Evolutionary conservation across 2,113 vertebrate species (phyloP).

Genomic region (Ophthalmolycus amberensis): DNA sequence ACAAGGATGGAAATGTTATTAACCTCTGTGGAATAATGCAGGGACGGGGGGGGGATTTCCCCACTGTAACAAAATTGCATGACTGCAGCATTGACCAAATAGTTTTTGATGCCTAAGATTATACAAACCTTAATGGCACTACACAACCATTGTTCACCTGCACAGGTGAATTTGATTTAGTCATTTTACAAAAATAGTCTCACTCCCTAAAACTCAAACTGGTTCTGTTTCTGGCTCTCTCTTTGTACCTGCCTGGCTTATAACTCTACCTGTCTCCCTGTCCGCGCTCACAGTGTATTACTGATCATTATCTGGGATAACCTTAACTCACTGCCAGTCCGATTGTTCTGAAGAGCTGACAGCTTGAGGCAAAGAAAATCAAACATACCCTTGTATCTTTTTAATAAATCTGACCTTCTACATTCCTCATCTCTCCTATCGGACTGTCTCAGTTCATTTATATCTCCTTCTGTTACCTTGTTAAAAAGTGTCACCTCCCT

Average conservation of each 20-base stretch:
- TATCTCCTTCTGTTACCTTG: slow-evolving; percentile 58
- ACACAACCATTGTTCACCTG: not conserved
- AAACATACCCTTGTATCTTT: slow-evolving; percentile 73
- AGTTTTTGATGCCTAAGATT: not conserved
- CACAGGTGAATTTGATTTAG: not conserved
- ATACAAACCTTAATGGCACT: not conserved
- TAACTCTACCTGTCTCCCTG: slow-evolving; percentile 37
- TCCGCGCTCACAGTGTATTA: slow-evolving; percentile 57
- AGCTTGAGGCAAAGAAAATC: slow-evolving; percentile 67
- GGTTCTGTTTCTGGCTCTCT: not conserved
- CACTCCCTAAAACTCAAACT: not conserved
- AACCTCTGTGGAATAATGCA: not conserved
- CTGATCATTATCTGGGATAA: slow-evolving; percentile 74
- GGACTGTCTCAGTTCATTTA: slow-evolving; percentile 57
- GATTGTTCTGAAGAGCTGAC: slow-evolving; percentile 61
- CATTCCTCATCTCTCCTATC: slow-evolving; percentile 53
- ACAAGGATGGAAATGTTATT: not conserved
- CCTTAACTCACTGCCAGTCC: slow-evolving; percentile 53
- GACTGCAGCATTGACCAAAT: not conserved
- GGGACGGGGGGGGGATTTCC: not conserved
- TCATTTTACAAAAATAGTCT: slow-evolving; percentile 10
- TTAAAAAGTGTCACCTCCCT: slow-evolving; percentile 62
- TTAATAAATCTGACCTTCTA: slow-evolving; percentile 79
- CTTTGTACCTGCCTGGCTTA: slow-evolving; percentile 11
- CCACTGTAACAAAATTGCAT: not conserved